These are phyloP conservation scores for Petrocephalus schoutedeni DNA, from an alignment of 2,797 vertebrate genomes.

Conservation along the genomic window DNA sequence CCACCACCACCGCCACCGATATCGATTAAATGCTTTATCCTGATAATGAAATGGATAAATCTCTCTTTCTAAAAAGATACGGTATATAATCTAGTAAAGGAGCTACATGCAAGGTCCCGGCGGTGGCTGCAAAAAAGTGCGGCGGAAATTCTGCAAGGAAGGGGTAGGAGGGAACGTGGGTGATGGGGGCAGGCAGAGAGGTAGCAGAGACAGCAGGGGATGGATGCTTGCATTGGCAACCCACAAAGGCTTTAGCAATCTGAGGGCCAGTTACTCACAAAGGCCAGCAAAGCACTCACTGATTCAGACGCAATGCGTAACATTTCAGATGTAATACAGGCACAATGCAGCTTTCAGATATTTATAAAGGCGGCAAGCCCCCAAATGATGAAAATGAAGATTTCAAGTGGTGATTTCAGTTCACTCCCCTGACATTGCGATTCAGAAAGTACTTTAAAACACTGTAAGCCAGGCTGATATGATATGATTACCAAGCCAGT, in stretches of 20 bases:
- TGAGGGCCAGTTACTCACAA: slow-evolving; percentile 49
- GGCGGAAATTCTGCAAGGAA: slow-evolving; percentile 41
- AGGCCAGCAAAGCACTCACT: slow-evolving; percentile 62
- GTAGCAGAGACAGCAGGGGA: slow-evolving; percentile 30
- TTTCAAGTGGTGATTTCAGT: slow-evolving; percentile 28
- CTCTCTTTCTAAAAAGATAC: slow-evolving; percentile 53
- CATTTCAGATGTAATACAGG: slow-evolving; percentile 60
- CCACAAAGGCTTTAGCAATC: slow-evolving; percentile 40
- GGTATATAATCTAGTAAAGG: slow-evolving; percentile 61
- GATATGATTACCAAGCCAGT: neutral
- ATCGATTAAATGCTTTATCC: slow-evolving; percentile 65
- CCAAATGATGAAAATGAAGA: slow-evolving; percentile 44
- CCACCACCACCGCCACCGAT: slow-evolving; percentile 39
- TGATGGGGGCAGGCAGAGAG: slow-evolving; percentile 34
- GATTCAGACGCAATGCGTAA: slow-evolving; percentile 60
- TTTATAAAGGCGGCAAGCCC: slow-evolving; percentile 39
- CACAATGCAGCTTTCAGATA: slow-evolving; percentile 58
- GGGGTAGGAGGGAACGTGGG: slow-evolving; percentile 38
- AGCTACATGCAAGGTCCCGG: slow-evolving; percentile 48
- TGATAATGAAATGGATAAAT: slow-evolving; percentile 62
- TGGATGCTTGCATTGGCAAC: slow-evolving; percentile 24
- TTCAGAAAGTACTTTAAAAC: neutral
- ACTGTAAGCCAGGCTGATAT: neutral
- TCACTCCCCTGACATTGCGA: neutral
- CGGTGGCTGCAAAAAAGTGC: slow-evolving; percentile 43